Conservation (phyloP, 2,113 vertebrate species). For the Pollachius pollachius region DNA sequence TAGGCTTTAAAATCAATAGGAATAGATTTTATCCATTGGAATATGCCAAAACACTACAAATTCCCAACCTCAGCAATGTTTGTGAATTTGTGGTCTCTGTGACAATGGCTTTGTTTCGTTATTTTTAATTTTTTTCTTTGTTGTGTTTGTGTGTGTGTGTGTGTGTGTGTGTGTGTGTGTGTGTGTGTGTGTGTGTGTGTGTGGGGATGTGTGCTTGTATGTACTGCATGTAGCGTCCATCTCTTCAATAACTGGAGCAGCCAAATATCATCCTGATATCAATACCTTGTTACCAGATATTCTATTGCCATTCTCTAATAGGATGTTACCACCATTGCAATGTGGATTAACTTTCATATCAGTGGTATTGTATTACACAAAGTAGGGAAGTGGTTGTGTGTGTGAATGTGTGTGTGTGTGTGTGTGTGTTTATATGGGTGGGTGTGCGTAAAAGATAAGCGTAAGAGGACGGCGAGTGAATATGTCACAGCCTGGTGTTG, state of each 20-base stretch:
- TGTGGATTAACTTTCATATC: conserved; percentile 70
- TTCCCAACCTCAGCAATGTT: too few species aligned
- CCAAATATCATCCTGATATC: conserved; percentile 53
- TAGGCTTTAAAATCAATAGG: too few species aligned
- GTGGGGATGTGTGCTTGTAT: conserved; percentile 10
- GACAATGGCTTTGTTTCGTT: too few species aligned
- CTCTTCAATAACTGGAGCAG: too few species aligned
- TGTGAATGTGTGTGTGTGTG: conserved; percentile 24
- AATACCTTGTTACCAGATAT: conserved; percentile 63
- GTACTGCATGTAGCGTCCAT: conserved; percentile 40
- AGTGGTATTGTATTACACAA: conserved; percentile 49
- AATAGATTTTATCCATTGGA: too few species aligned
- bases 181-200: too few species aligned
- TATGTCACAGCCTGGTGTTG: conserved; percentile 37
- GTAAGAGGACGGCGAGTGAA: conserved; percentile 13
- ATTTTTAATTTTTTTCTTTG: too few species aligned
- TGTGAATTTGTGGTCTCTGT: too few species aligned
- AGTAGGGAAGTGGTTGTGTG: conserved; percentile 21
- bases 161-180: too few species aligned
- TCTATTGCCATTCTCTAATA: conserved; percentile 69
- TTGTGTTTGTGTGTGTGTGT: too few species aligned
- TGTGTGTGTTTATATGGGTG: neutral
- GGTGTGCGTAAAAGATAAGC: conserved; percentile 15
- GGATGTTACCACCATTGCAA: conserved; percentile 65
- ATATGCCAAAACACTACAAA: too few species aligned